phyloP scores from a whole-genome alignment of 2,888 invertebrate genomes.

The Lumbricus terrestris region DNA sequence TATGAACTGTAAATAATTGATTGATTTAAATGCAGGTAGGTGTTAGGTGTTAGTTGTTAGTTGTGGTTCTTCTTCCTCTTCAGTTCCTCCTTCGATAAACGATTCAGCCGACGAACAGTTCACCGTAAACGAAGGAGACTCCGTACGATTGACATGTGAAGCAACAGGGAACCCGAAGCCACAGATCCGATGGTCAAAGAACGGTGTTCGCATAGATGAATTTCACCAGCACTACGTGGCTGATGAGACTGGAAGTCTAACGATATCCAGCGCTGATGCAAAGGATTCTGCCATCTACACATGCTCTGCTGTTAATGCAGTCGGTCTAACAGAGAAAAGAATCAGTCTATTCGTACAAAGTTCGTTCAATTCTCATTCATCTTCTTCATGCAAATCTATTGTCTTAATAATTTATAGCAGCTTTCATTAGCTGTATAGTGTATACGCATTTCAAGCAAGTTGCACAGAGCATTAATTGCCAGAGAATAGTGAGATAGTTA shows the following conservation, averaged over 20 bases:
- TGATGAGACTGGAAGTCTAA: conserved; percentile 49
- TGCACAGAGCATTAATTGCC: too few relatives aligned
- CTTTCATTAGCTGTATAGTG: neutral
- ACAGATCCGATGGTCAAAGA: conserved; percentile 13
- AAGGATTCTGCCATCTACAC: conserved; percentile 50
- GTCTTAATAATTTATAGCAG: too few relatives aligned
- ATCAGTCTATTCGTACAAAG: conserved; percentile 51
- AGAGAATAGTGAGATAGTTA: too few relatives aligned
- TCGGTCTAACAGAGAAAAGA: conserved; percentile 50
- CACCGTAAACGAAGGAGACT: conserved; percentile 52
- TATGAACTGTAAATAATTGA: too few relatives aligned
- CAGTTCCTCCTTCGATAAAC: conserved; percentile 11
- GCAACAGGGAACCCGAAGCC: conserved; percentile 36
- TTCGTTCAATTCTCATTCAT: conserved; percentile 37
- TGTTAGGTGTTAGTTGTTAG: too few relatives aligned
- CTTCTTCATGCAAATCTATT: neutral
- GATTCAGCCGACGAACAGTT: conserved; percentile 39
- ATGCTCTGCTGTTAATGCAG: conserved; percentile 53
- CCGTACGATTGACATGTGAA: conserved; percentile 54
- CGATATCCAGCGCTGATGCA: conserved; percentile 51
- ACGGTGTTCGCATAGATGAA: conserved; percentile 42
- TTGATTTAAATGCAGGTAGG: too few relatives aligned
- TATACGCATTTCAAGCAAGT: too few relatives aligned
- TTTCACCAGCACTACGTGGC: conserved; percentile 51
- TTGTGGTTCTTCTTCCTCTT: neutral